These are phyloP conservation scores for Drosophila subquinaria DNA, from an alignment of 2,888 invertebrate genomes.

Conservation along the genomic window DNA sequence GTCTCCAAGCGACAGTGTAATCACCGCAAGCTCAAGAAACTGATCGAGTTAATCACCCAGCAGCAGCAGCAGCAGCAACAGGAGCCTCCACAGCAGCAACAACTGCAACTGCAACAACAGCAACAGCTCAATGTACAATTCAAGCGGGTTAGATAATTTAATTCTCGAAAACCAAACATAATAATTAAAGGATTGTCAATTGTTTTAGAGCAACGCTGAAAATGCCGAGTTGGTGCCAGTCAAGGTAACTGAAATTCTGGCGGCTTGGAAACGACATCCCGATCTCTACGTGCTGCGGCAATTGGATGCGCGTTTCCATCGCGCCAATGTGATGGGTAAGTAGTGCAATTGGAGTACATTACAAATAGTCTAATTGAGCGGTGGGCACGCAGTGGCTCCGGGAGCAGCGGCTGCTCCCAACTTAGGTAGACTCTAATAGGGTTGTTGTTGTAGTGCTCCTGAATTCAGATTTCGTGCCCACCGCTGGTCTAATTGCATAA, in stretches of 20 bases:
- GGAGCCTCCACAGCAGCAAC: slow-evolving; percentile 61
- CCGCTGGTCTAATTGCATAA: too few species aligned
- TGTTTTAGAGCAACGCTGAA: slow-evolving; percentile 38
- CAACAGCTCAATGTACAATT: slow-evolving; percentile 82
- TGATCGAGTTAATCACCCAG: slow-evolving; percentile 80
- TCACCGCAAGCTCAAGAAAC: slow-evolving; percentile 81
- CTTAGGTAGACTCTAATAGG: too few species aligned
- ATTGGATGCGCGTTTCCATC: slow-evolving; percentile 82
- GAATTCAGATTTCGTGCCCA: too few species aligned
- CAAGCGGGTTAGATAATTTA: slow-evolving; percentile 71
- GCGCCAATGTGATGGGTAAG: slow-evolving; percentile 84
- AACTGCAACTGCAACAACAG: slow-evolving; percentile 77
- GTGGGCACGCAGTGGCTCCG: too few species aligned
- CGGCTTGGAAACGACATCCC: slow-evolving; percentile 82
- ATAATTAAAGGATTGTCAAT: neutral
- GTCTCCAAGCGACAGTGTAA: slow-evolving; percentile 84
- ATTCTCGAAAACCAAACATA: neutral
- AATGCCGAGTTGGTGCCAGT: slow-evolving; percentile 70
- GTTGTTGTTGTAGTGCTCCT: too few species aligned
- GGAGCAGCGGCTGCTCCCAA: too few species aligned
- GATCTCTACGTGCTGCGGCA: slow-evolving; percentile 81
- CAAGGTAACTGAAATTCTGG: slow-evolving; percentile 81
- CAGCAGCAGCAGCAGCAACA: slow-evolving; percentile 75
- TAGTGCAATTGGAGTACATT: neutral
- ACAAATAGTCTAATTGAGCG: too few species aligned